Base-by-base conservation (phyloP, 2,797 vertebrate species). In the Kryptopterus vitreolus region DNA sequence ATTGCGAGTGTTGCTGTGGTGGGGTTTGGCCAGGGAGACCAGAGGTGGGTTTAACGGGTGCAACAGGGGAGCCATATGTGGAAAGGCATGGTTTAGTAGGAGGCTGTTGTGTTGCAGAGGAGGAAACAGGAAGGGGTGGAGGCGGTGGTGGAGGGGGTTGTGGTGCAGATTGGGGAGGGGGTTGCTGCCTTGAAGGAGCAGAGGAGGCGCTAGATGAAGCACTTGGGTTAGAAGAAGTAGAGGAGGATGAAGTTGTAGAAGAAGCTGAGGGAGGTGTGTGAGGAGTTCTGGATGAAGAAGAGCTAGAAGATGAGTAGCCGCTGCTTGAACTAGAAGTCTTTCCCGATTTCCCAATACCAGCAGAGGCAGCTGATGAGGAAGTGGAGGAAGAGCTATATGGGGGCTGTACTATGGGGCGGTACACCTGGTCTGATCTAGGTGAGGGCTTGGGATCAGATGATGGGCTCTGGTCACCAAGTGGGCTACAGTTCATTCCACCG, bases 351-450 rank as follows among this genome's bases (percentile, higher is more conserved):
- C 83, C 86, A 70, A 85, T 80, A 38, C 84, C 81, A 58, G 76
- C 82, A 22, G 89, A 83, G 16, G 73, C 89, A 52, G 89, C 83
- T 61, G 88, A 82, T 12, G 91, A 87, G 18, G 91, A 82, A 61
- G 86, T 79, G 16, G 91, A 91, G n/a, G 90, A 89, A 0, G 90
- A 82, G 33, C 89, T 89, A 78, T 94, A 94, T n/a, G 91, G 85
- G 9, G 95, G 93, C 83, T 96, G 95, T 58, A 96, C 95, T 72
- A 95, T 95, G 78, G 96, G 95, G 1, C 93, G 92, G 86, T 96
- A 98, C 4, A 90, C 82, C 84, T 94, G 93, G 82, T 96, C 90
- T 68, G 91, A 85, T 59, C 85, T 79, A 0, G 91, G 85, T 66
- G 78, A 92, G 26, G 91, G 85, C 85, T 94, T 89, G 82, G 93